Evolutionary conservation across 2,797 vertebrate genomes (phyloP), one percentile per base, ranked within the genome.

Genomic region (Hydrophis major): DNA sequence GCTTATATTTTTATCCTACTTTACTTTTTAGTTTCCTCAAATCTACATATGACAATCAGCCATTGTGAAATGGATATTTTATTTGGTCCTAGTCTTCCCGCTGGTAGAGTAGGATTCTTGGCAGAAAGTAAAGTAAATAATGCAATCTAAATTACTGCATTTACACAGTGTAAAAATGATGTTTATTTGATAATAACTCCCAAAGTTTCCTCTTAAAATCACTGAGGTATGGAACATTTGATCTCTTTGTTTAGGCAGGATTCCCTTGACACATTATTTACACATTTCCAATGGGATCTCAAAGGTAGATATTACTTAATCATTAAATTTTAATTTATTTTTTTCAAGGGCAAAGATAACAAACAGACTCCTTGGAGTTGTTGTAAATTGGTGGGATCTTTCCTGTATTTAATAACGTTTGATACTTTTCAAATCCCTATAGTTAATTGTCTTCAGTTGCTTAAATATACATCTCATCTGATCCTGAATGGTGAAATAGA

Each of bases 161-260:
- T 0, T 94, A 91, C 74, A 50, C 90, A 28, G 53, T 89, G 4
- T 0, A 1, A 37, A 18, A 47, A 22, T 53, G 61, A 94, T 93
- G 83, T n/a, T 56, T 6, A 5, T 32, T 91, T 50, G 8, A 55
- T 94, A 92, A 37, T 50, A 93, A 69, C 90, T 93, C 92, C n/a
- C 11, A 57, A 61, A 63, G 32, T n/a, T 94, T 95, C 94, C 69
- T 90, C 92, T 96, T 91, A 92, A 94, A 95, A 94, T 93, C 95
- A 96, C 94, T 94, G 10, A 0, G 94, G 94, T 95, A 93, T 93
- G 93, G n/a, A 94, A 28, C 27, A 37, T 95, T 95, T 97, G 87
- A 91, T 96, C 92, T 90, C 91, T 22, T 95, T 93, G 86, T 25
- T 89, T n/a, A 95, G 91, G 61, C 91, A 86, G 87, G 32, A 28